These are phyloP conservation scores for Strix aluco DNA, from an alignment of 2,113 vertebrate genomes.

Conservation along the genomic window DNA sequence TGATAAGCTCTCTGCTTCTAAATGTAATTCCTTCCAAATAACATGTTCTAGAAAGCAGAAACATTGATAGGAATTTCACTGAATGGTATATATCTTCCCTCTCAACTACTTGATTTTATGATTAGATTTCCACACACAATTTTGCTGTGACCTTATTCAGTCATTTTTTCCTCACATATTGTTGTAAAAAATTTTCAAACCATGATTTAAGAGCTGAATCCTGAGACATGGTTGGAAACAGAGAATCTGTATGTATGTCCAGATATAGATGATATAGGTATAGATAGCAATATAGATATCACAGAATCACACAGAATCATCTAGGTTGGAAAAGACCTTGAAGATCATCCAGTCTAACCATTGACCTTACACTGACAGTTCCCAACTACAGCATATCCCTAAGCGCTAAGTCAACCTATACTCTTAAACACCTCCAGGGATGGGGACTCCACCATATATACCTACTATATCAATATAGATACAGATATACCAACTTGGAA, in stretches of 20 bases:
- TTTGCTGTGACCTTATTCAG: background rate
- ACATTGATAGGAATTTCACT: background rate
- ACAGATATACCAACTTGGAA: background rate
- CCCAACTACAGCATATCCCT: too few relatives aligned
- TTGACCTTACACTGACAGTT: too few relatives aligned
- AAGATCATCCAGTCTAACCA: too few relatives aligned
- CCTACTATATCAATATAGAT: fast-evolving
- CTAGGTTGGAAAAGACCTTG: too few relatives aligned
- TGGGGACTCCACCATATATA: too few relatives aligned
- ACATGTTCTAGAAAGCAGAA: background rate
- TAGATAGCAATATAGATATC: background rate
- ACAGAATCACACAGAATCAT: too few relatives aligned
- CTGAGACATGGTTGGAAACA: background rate
- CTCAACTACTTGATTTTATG: background rate
- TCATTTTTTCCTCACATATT: background rate
- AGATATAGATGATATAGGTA: background rate
- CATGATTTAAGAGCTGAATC: background rate
- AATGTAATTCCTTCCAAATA: background rate
- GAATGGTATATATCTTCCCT: background rate
- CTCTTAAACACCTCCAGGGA: too few relatives aligned
- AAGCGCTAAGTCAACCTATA: too few relatives aligned
- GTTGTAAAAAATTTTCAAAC: background rate
- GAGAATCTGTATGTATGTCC: background rate
- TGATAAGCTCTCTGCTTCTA: background rate
- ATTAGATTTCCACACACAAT: background rate